These are phyloP conservation scores for Pseudocheirus occidentalis DNA, from an alignment of 2,797 vertebrate genomes.

Conservation along the genomic window DNA sequence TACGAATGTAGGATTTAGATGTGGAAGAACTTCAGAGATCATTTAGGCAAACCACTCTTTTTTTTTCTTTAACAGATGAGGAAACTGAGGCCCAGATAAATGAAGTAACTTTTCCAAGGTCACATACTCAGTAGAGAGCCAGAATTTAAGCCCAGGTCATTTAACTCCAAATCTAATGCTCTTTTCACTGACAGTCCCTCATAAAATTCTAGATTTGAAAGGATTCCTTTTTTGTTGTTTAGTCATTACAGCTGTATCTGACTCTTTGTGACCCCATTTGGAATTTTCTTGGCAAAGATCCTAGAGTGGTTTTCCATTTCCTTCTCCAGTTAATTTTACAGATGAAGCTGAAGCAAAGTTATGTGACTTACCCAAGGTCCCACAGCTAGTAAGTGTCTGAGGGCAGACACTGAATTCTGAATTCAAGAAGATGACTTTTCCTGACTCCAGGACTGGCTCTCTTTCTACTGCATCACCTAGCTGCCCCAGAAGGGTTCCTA, in stretches of 20 bases:
- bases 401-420: neutral
- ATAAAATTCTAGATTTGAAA: neutral
- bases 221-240: neutral
- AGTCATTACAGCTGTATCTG: neutral
- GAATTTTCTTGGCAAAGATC: neutral
- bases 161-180: neutral
- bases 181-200: neutral
- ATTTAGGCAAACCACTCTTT: neutral
- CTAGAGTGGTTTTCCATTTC: neutral
- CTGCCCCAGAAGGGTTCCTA: neutral
- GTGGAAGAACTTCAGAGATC: slow-evolving; percentile 6
- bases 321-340: neutral
- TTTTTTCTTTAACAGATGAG: slow-evolving; percentile 2
- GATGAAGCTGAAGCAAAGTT: neutral
- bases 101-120: slow-evolving; percentile 13
- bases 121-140: neutral
- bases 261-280: neutral
- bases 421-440: too few species aligned
- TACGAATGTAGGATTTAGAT: neutral
- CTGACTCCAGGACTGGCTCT: neutral
- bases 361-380: neutral
- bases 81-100: neutral
- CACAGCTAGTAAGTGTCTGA: neutral
- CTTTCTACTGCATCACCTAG: neutral
- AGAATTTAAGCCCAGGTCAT: neutral